Base-by-base conservation (phyloP, 2,113 vertebrate species). In the Girardinichthys multiradiatus region DNA sequence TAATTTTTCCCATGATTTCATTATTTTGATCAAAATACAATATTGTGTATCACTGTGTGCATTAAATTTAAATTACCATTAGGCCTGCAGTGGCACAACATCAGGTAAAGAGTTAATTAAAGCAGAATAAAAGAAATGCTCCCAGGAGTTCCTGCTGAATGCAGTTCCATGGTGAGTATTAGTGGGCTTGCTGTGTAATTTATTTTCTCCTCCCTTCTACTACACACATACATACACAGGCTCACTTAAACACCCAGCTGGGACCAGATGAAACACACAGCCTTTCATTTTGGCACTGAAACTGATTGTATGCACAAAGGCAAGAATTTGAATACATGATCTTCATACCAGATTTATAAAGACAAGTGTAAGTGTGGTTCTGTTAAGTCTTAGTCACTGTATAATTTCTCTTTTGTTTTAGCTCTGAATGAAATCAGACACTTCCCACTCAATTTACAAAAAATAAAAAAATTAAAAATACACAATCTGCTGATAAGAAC, bases 61-160 rank as follows among this genome's bases (percentile, higher is more conserved):
- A 89, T 77, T 79, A 71, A 59, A 54, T 68, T 71, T 45, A 61
- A 76, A 86, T 81, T 64, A 74, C 57, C 72, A 70, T 65, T n/a
- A 68, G 61, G 39, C 68, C 60, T 12, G 76, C 1, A 4, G 74
- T 37, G 37, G 76, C 76, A 75, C 76, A 75, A 85, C 76, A 45
- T 64, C 71, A 73, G 80, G 83, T 73, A 82, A 74, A 65, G 64
- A 78, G 80, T 86, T 91, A 83, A 91, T 86, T 83, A 87, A 70
- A 77, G 70, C 37, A 67, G 69, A 81, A 78, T n/a, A 30, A 60
- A 74, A 74, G 73, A 86, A 84, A 77, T 17, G 61, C 68, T 87
- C 88, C 76, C 81, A 68, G 29, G 72, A 51, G 81, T 31, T 28
- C n/a, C 17, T 8, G 48, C 74, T 82, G 59, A 64, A 82, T 70